phyloP scores from a whole-genome alignment of 1,140 invertebrate species.

The Mactra quadrangularis region DNA sequence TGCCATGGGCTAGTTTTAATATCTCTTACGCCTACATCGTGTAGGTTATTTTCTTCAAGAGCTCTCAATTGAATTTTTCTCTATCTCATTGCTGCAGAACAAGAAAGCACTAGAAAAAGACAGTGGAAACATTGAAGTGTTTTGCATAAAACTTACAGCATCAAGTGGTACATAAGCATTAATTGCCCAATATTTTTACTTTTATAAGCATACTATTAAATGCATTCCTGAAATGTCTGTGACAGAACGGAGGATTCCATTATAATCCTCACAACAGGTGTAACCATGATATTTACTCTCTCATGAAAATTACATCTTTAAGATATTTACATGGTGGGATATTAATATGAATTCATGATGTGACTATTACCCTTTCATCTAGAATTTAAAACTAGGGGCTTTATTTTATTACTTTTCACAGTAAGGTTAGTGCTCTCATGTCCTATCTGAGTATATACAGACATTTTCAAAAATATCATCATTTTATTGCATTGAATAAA shows the following conservation, averaged over 20 bases:
- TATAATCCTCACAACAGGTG: conserved; percentile 28
- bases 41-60: too few species aligned
- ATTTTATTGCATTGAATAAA: too few species aligned
- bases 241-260: conserved; percentile 2
- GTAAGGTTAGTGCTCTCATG: not conserved
- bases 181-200: too few species aligned
- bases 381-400: conserved; percentile 10
- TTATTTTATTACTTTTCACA: conserved; percentile 8
- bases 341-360: conserved; percentile 12
- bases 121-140: too few species aligned
- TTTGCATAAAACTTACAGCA: too few species aligned
- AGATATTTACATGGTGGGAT: conserved; percentile 13
- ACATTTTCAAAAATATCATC: not conserved
- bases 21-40: too few species aligned
- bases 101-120: too few species aligned
- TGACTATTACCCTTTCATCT: conserved; percentile 22
- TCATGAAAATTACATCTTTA: conserved; percentile 30
- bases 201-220: not conserved
- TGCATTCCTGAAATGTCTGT: conserved; percentile 14
- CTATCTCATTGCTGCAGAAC: too few species aligned
- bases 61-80: too few species aligned
- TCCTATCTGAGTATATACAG: conserved; percentile 15
- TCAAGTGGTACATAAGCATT: too few species aligned
- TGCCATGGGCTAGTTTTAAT: too few species aligned
- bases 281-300: conserved; percentile 26